phyloP scores from a whole-genome alignment of 2,797 vertebrate genomes.

The Spinus olivaceus region DNA sequence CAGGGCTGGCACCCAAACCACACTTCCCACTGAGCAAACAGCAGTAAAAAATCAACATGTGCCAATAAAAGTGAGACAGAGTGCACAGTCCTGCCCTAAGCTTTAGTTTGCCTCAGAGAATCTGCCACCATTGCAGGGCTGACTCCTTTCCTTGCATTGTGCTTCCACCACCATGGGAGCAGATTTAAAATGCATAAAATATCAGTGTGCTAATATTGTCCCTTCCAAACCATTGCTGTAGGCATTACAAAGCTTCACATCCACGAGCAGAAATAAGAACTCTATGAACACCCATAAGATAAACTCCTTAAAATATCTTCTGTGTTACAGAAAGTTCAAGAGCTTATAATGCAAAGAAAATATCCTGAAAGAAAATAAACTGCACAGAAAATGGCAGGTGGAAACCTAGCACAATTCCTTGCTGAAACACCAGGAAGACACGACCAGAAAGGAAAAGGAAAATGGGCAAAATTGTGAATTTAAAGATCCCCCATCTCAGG shows the following conservation, averaged over 20 bases:
- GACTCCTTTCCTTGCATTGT: not conserved
- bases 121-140: not conserved
- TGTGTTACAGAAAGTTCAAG: not conserved
- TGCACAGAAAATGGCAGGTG: not conserved
- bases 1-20: not conserved
- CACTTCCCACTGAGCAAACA: not conserved
- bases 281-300: not conserved
- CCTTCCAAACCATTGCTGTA: not conserved
- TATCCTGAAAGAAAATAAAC: not conserved
- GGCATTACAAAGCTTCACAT: not conserved
- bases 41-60: not conserved
- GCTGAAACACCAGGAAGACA: not conserved
- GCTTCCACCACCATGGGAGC: not conserved
- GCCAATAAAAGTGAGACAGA: not conserved
- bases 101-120: not conserved
- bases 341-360: not conserved
- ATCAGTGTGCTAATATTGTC: rapidly evolving
- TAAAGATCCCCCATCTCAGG: not conserved
- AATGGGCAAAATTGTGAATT: not conserved
- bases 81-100: not conserved
- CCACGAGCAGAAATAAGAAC: not conserved
- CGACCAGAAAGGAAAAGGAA: not conserved
- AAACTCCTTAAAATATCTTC: not conserved
- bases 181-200: not conserved
- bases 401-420: not conserved